Evolutionary conservation across 2,888 invertebrate genomes (phyloP), one percentile per base, ranked within the genome.

Genomic region (Eristalis intricaria): DNA sequence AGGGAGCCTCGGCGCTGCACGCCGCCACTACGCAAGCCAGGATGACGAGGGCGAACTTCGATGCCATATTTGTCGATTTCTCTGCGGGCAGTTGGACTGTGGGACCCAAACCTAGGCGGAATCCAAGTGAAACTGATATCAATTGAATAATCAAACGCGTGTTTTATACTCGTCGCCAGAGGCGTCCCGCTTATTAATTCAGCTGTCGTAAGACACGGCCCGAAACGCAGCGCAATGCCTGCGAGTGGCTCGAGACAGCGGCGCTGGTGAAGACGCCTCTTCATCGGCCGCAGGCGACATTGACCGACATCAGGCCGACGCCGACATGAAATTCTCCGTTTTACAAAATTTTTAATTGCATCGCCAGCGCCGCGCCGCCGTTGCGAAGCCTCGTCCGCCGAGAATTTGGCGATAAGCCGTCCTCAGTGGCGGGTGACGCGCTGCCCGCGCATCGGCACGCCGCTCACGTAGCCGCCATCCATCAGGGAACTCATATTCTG

Each of bases 311-410:
- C 87, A 75, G 38, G 68, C 68, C 79, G 50, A 5, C 50, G 50
- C 50, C 61, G 84, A 87, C 87, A 87, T 80, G 84, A 87, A 83
- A 84, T 84, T 84, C 79, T 84, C 84, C 84, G 76, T 79, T 87
- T 75, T 75, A 87, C 87, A 79, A 87, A 79, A 76, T 77, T 87
- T 87, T 87, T 87, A 87, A 87, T 87, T 87, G 83, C 87, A 84
- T 15, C 58, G 50, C 63, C 71, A n/a, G 50, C 61, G 32, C 32
- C 1, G 29, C 26, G 26, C 26, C 3, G 26, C 26, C 5, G 23
- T 61, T 43, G 35, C 38, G 77, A 50, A 50, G 19, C 50, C 50
- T 50, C 50, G 50, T 50, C 50, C 50, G 50, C 50, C 50, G 50
- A 50, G 50, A 50, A 50, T 50, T 50, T 50, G 50, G 50, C 50